Base-by-base conservation (phyloP, 2,797 vertebrate genomes). In the Sebastes nivosus region DNA sequence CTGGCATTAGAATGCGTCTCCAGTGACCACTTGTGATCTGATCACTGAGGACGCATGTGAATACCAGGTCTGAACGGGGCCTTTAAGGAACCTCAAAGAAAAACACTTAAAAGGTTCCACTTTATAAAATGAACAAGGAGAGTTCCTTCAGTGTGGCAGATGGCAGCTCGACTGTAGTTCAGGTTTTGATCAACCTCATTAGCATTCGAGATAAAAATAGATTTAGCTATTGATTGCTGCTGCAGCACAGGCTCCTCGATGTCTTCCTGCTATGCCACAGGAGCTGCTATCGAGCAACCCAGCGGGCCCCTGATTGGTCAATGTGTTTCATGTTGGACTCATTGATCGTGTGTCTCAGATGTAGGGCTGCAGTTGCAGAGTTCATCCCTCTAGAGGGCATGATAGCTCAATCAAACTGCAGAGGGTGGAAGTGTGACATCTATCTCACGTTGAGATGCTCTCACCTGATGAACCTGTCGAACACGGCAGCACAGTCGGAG, bases 391-490 rank as follows among this genome's bases (percentile, higher is more conserved):
- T 67, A 81, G 81, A 72, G 81, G 83, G 82, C 66, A 18, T 1
- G 3, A 38, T 46, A 46, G n/a, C 34, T 66, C 67, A 55, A 13
- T 59, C 12, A 24, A 20, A 42, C 7, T 22, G 27, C 13, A 8
- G 55, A 25, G 25, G 14, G 11, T 8, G 8, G 36, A 34, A 69
- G 63, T 22, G 75, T 20, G 18, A 11, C 12, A 9, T 2, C 22
- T 25, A 8, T 16, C 38, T 38, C 38, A 6, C 2, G 2, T 16
- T 2, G 3, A 72, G 42, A 20, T 30, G 2, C 8, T 12, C 27
- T 71, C 25, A 98, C 98, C 97, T 97, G 94, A 99, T 95, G 91
- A 99, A 99, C 88, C 96, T 98, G 79, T 99, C 97, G 0, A 99
- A 99, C 87, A 97, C 96, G 0, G 94, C 89, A 0, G 97, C 95